phyloP scores from a whole-genome alignment of 37 sponge, comb jelly and placozoan genomes.

The Petrosia ficiformis region DNA sequence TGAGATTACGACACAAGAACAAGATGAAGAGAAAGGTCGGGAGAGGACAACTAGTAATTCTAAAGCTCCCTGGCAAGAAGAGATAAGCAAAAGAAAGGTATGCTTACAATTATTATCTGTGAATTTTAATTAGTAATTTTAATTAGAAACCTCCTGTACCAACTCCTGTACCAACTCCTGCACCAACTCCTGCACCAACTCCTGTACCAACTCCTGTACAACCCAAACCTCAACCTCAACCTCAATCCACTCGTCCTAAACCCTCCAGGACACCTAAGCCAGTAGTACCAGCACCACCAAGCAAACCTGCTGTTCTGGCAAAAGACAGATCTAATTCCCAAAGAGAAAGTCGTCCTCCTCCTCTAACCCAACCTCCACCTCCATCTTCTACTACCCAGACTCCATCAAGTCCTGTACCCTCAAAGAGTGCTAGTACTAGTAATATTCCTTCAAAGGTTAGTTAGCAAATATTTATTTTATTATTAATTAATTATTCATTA shows the following conservation, averaged over 20 bases:
- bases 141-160: not conserved
- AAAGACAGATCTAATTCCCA: not conserved
- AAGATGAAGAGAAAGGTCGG: not conserved
- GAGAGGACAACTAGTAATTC: not conserved
- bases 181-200: not conserved
- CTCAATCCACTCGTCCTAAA: not conserved
- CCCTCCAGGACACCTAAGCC: not conserved
- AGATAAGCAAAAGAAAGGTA: not conserved
- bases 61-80: constrained; percentile 3
- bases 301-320: not conserved
- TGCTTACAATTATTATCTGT: not conserved
- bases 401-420: too few species aligned
- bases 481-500: too few species aligned
- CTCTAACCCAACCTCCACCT: constrained; percentile 6
- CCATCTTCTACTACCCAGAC: constrained; percentile 10
- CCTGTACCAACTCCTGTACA: not conserved
- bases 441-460: too few species aligned
- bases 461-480: too few species aligned
- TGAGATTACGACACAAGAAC: too few species aligned
- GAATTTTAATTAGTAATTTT: too few species aligned
- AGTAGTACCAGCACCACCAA: not conserved
- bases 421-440: too few species aligned
- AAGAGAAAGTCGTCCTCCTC: not conserved
- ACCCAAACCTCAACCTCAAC: not conserved
- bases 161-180: not conserved